Evolutionary conservation across 2,888 invertebrate species (phyloP).

Genomic region (Xestoiulus laeticollis): DNA sequence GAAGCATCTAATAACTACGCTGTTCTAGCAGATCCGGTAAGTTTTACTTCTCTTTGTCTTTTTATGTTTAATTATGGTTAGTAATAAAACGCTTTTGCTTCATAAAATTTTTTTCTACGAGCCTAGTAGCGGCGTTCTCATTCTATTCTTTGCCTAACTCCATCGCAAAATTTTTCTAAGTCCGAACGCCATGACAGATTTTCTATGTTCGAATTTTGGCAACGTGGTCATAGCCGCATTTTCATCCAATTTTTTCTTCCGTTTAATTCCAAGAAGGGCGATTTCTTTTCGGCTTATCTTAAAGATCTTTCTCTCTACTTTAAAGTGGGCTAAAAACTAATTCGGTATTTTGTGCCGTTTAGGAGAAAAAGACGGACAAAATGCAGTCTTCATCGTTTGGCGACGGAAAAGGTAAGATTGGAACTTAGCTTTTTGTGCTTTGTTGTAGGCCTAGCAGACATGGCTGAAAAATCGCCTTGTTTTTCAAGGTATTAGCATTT

Average conservation of each 20-base stretch:
- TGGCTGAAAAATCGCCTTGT: not conserved
- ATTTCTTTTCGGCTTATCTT: not conserved
- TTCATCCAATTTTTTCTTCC: not conserved
- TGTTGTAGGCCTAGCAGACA: not conserved
- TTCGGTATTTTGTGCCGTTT: not conserved
- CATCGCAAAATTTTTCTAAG: slow-evolving; percentile 49
- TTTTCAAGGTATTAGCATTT: not conserved
- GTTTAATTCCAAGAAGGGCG: not conserved
- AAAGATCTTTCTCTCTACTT: not conserved
- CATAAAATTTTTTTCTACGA: not conserved
- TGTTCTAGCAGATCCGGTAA: slow-evolving; percentile 8
- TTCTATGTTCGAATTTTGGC: slow-evolving; percentile 34
- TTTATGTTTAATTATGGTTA: not conserved
- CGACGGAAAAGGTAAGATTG: slow-evolving; percentile 34
- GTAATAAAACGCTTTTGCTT: not conserved
- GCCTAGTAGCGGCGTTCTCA: not conserved
- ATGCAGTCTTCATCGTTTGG: not conserved
- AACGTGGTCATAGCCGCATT: not conserved
- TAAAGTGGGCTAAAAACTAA: not conserved
- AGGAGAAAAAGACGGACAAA: slow-evolving; percentile 12
- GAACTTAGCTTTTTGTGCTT: slow-evolving; percentile 41
- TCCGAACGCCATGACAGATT: slow-evolving; percentile 50
- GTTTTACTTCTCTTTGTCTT: not conserved
- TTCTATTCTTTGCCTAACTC: not conserved
- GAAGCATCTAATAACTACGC: not conserved